Conservation (phyloP, 2,797 vertebrate species). For the Pterois miles region DNA sequence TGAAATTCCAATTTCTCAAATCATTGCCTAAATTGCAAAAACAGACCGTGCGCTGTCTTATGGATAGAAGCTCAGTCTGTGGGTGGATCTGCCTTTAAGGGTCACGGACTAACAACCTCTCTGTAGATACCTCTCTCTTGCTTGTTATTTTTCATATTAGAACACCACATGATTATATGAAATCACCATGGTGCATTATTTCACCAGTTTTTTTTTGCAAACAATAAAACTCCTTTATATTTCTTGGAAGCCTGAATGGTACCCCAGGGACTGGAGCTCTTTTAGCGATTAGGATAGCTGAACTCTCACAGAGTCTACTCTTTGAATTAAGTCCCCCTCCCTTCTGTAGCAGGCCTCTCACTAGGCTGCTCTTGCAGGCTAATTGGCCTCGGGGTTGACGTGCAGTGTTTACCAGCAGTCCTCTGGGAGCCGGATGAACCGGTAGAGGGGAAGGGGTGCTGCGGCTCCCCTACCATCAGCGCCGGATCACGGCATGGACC, state of each 20-base stretch:
- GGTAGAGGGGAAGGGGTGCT: slow-evolving; percentile 49
- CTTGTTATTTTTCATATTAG: slow-evolving; percentile 44
- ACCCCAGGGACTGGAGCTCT: slow-evolving; percentile 66
- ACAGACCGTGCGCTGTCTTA: background rate
- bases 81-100: slow-evolving; percentile 47
- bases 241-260: slow-evolving; percentile 65
- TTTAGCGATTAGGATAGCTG: slow-evolving; percentile 74
- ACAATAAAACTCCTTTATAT: slow-evolving; percentile 66
- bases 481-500: slow-evolving; percentile 43
- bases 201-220: slow-evolving; percentile 27
- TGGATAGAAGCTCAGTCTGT: slow-evolving; percentile 36
- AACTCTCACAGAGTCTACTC: slow-evolving; percentile 70
- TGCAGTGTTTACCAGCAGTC: slow-evolving; percentile 72
- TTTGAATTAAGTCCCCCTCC: slow-evolving; percentile 79
- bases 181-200: slow-evolving; percentile 51
- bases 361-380: slow-evolving; percentile 68
- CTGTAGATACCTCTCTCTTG: slow-evolving; percentile 10
- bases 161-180: slow-evolving; percentile 50
- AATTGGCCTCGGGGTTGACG: slow-evolving; percentile 78
- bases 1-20: slow-evolving; percentile 23
- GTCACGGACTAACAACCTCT: slow-evolving; percentile 45
- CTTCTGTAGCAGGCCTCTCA: slow-evolving; percentile 46
- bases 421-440: slow-evolving; percentile 61
- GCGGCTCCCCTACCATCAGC: slow-evolving; percentile 37
- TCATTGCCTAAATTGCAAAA: background rate